phyloP scores from a whole-genome alignment of 2,888 invertebrate species.

The Barypeithes pellucidus region DNA sequence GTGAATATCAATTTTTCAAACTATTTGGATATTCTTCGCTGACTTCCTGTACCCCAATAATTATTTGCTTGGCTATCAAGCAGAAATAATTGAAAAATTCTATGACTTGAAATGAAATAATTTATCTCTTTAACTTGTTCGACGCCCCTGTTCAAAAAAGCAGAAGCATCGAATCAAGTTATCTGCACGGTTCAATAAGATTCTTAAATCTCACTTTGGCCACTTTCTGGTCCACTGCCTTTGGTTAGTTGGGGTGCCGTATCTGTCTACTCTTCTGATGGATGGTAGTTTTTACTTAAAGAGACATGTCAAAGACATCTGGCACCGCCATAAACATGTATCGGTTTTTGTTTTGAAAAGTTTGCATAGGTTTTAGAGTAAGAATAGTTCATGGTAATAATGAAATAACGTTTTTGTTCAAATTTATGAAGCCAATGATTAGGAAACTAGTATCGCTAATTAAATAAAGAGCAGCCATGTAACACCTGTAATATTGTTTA shows the following conservation, averaged over 20 bases:
- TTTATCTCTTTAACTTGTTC: background rate
- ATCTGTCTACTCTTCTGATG: slow-evolving; percentile 56
- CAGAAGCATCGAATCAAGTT: slow-evolving; percentile 46
- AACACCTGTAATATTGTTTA: no score
- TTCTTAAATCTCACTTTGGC: slow-evolving; percentile 68
- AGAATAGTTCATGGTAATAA: background rate
- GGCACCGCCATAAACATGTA: slow-evolving; percentile 27
- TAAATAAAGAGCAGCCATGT: no score
- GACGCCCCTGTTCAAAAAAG: slow-evolving; percentile 24
- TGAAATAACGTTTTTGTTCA: no score
- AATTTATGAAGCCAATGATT: no score
- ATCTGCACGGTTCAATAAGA: slow-evolving; percentile 64
- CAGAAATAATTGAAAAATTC: no score
- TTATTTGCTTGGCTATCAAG: no score
- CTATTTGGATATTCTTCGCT: no score
- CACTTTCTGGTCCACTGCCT: slow-evolving; percentile 66
- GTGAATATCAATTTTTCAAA: no score
- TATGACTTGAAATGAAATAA: background rate
- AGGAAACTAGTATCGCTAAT: no score
- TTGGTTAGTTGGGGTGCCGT: slow-evolving; percentile 56
- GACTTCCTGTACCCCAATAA: no score
- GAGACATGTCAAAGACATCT: slow-evolving; percentile 45
- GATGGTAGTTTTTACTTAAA: slow-evolving; percentile 57
- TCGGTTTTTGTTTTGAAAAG: slow-evolving; percentile 30
- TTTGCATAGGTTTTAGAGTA: slow-evolving; percentile 21